Percentiles rank a stretch among this genome's conserved stretches.
Evolutionary conservation across 2,797 vertebrate species (phyloP).

Genomic region (Pelodytes ibericus): DNA sequence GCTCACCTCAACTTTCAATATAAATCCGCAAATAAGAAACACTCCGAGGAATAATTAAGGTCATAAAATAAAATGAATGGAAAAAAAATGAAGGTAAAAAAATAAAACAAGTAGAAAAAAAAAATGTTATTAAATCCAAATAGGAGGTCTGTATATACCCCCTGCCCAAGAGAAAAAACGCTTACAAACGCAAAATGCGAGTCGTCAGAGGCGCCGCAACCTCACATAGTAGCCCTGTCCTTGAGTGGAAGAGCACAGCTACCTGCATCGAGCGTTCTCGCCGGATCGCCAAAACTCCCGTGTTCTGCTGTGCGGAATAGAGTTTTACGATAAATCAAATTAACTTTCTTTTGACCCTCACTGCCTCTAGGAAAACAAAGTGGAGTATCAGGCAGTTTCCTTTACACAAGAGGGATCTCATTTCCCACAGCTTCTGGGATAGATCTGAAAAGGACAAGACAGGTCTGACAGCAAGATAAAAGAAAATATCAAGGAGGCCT

Average conservation of each 20-base stretch:
- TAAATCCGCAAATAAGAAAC: no score
- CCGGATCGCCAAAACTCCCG: slow-evolving; percentile 16
- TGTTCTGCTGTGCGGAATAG: slow-evolving; percentile 2
- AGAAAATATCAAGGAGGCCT: slow-evolving; percentile 50
- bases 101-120: no score
- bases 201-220: background rate
- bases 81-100: no score
- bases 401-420: slow-evolving; percentile 36
- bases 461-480: slow-evolving; percentile 52
- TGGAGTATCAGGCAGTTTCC: slow-evolving; percentile 17
- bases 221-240: background rate
- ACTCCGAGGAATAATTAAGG: no score
- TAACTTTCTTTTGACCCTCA: slow-evolving; percentile 42
- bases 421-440: slow-evolving; percentile 43
- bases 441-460: slow-evolving; percentile 50
- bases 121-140: no score
- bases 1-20: no score
- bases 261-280: background rate
- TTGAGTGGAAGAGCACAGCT: no score
- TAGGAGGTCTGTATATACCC: no score
- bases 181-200: no score
- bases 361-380: slow-evolving; percentile 45
- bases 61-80: no score
- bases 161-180: no score
- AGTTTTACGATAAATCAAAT: slow-evolving; percentile 50